A percentile compares a stretch with the other conserved stretches of the same genome.
phyloP scores from a whole-genome alignment of 2,888 invertebrate genomes.

The Lasius platythorax region DNA sequence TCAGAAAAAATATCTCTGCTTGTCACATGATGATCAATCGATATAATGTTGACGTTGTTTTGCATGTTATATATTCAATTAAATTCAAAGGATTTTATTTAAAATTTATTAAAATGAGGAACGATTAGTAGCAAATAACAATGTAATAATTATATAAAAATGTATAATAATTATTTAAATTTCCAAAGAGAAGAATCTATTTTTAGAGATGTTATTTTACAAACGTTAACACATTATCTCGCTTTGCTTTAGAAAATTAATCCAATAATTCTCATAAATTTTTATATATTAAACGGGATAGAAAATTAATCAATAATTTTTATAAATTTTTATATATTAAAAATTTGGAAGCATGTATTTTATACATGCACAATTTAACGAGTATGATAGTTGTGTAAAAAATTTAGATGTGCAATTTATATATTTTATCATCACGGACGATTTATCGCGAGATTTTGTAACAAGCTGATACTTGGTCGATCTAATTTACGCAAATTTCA shows the following conservation, averaged over 20 bases:
- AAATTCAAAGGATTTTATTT: background rate
- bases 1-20: background rate
- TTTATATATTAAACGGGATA: background rate
- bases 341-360: no score
- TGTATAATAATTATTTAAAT: background rate
- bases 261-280: background rate
- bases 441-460: slow-evolving; percentile 7
- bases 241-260: background rate
- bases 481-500: slow-evolving; percentile 46
- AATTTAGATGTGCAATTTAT: background rate
- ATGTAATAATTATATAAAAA: background rate
- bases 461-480: background rate
- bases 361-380: background rate
- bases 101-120: background rate
- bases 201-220: no score
- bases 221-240: background rate
- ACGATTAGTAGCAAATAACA: background rate
- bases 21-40: slow-evolving; percentile 7
- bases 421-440: background rate
- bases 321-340: background rate
- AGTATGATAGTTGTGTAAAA: background rate
- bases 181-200: background rate
- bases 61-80: background rate
- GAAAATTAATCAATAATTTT: background rate
- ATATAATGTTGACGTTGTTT: background rate